Base-by-base conservation (phyloP, 2,113 vertebrate genomes). In the Taxidea taxus region DNA sequence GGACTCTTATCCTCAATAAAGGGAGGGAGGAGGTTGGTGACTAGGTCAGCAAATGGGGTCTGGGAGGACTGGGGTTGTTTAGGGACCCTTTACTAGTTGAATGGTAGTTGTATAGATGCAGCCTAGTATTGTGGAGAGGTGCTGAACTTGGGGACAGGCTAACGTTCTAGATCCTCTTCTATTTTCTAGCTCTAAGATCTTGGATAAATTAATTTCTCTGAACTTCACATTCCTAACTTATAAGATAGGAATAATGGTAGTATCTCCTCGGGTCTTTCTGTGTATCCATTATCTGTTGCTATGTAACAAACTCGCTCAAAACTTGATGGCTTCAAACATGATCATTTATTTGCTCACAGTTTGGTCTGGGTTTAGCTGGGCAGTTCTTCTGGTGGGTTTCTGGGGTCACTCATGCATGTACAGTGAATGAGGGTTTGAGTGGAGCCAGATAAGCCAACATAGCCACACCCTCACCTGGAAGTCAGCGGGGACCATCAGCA, bases 161-260 rank as follows among this genome's bases (percentile, higher is more conserved):
- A 47, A 96, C 12, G 16, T 86, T 96, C 51, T 68, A 49, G n/a
- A 34, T 9, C 16, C 12, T 77, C n/a, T 77, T 77, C 54, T 94
- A 27, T 14, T 80, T 66, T 77, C 37, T 93, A 44, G 21, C 42
- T 60, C 13, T 11, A n/a, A 64, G 34, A 85, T 16, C 7, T 66
- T 74, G 11, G 34, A 95, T 90, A 80, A 80, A 92, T 91, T 39
- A 70, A 82, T 94, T 2, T 60, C 34, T 96, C 75, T 95, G 88
- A 97, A 87, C 58, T 60, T 95, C 21, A 47, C n/a, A 34, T 87
- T 87, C 7, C 21, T 91, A 72, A 93, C 23, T 96, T 80, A 91
- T 31, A 54, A 87, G 64, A 66, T 80, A 34, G 37, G 23, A 62
- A 44, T 31, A 86, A 58, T 31, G 51, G 21, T 70, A 89, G 18